Evolutionary conservation across 37 sponge, comb jelly and placozoan species (phyloP).

Genomic region (Cliona cf. orientalis): DNA sequence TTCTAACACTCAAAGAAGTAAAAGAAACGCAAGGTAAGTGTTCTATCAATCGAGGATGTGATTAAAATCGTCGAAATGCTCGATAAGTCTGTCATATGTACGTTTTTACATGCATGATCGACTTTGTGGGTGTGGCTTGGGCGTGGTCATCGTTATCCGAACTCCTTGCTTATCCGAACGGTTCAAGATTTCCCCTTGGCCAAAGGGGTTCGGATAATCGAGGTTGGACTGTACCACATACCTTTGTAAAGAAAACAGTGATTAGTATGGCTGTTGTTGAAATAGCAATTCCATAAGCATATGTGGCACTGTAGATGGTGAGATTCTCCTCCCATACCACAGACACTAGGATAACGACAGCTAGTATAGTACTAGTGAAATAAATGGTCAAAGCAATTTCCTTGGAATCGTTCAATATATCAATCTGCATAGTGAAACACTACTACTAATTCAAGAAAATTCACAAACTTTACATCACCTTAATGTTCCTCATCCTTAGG

Average conservation of each 20-base stretch:
- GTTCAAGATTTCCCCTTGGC: too few species aligned
- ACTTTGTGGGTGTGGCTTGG: too few species aligned
- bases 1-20: too few species aligned
- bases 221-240: too few species aligned
- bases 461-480: background rate
- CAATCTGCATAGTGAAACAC: conserved; percentile 9
- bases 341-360: conserved; percentile 20
- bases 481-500: conserved; percentile 36
- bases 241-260: conserved; percentile 52
- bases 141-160: too few species aligned
- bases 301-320: conserved; percentile 3
- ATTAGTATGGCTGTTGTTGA: conserved; percentile 30
- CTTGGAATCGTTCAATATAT: conserved; percentile 49
- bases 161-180: too few species aligned
- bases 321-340: conserved; percentile 11
- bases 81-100: too few species aligned
- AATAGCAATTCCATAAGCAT: conserved; percentile 22
- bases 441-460: background rate
- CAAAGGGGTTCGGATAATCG: too few species aligned
- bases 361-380: conserved; percentile 35
- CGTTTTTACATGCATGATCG: too few species aligned
- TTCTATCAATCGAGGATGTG: too few species aligned
- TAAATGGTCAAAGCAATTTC: conserved; percentile 51
- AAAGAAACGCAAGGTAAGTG: too few species aligned
- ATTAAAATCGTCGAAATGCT: too few species aligned